These are phyloP conservation scores for Drosophila formosana DNA, from an alignment of 2,888 invertebrate genomes.

Conservation along the genomic window DNA sequence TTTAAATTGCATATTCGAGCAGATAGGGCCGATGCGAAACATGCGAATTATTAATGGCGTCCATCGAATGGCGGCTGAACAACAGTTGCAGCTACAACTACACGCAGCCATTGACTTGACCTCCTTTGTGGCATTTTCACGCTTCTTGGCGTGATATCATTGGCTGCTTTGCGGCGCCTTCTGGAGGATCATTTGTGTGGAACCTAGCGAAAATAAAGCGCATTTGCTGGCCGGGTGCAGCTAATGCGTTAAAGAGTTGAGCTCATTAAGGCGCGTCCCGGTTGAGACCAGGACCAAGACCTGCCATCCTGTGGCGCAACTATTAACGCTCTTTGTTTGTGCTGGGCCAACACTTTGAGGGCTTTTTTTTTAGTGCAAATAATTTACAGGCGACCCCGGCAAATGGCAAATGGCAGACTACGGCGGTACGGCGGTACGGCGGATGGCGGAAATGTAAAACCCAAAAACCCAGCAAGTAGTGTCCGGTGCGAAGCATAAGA, in stretches of 20 bases:
- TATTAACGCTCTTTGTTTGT: conserved; percentile 68
- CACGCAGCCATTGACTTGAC: conserved; percentile 34
- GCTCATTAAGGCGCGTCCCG: conserved; percentile 62
- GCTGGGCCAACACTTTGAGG: conserved; percentile 42
- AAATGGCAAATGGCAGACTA: conserved; percentile 44
- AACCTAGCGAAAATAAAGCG: conserved; percentile 54
- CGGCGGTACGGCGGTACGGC: conserved; percentile 15
- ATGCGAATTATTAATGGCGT: conserved; percentile 68
- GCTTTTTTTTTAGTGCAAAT: conserved; percentile 54
- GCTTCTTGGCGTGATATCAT: conserved; percentile 52
- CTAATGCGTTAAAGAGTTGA: conserved; percentile 78
- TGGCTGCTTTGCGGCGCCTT: conserved; percentile 55
- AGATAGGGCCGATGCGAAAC: conserved; percentile 38
- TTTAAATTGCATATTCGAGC: conserved; percentile 32
- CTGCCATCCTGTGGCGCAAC: conserved; percentile 34
- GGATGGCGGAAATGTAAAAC: conserved; percentile 60
- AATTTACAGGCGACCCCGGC: conserved; percentile 56
- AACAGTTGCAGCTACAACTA: background rate
- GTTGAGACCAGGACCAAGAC: background rate
- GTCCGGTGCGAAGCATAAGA: conserved; percentile 69
- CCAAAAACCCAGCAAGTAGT: conserved; percentile 60
- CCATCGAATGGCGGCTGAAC: conserved; percentile 30
- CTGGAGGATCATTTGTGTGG: conserved; percentile 3
- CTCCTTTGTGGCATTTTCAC: conserved; percentile 41
- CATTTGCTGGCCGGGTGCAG: conserved; percentile 50